Percentiles rank a stretch among this genome's conserved stretches.
phyloP scores from a whole-genome alignment of 2,113 vertebrate species.

The Otolemur garnettii region DNA sequence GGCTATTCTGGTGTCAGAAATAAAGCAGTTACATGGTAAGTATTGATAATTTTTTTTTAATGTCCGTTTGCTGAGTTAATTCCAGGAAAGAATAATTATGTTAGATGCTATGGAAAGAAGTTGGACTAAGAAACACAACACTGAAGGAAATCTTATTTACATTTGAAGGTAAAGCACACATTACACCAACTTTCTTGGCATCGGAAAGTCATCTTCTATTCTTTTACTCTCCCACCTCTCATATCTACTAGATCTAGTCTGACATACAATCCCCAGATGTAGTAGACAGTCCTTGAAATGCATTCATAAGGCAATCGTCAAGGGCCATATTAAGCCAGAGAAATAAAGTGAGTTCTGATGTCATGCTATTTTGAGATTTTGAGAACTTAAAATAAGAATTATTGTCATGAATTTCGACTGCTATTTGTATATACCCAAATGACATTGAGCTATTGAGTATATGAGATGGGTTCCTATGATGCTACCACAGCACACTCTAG shows the following conservation, averaged over 20 bases:
- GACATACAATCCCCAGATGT: background rate
- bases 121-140: background rate
- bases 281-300: background rate
- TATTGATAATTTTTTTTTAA: background rate
- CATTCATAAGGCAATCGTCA: background rate
- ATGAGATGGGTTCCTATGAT: background rate
- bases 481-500: background rate
- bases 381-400: conserved; percentile 38
- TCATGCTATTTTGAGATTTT: background rate
- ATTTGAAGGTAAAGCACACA: background rate
- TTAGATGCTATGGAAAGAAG: background rate
- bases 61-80: background rate
- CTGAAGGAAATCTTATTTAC: background rate
- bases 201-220: background rate
- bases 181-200: background rate
- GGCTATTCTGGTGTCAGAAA: background rate
- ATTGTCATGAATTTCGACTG: background rate
- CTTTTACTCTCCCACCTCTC: background rate
- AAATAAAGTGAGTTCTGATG: conserved; percentile 40
- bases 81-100: conserved; percentile 14
- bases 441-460: background rate
- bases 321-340: background rate
- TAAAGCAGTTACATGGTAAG: background rate
- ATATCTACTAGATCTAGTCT: background rate
- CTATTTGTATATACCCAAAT: background rate